phyloP scores from a whole-genome alignment of 2,888 invertebrate species.

The Abscondita cerata region DNA sequence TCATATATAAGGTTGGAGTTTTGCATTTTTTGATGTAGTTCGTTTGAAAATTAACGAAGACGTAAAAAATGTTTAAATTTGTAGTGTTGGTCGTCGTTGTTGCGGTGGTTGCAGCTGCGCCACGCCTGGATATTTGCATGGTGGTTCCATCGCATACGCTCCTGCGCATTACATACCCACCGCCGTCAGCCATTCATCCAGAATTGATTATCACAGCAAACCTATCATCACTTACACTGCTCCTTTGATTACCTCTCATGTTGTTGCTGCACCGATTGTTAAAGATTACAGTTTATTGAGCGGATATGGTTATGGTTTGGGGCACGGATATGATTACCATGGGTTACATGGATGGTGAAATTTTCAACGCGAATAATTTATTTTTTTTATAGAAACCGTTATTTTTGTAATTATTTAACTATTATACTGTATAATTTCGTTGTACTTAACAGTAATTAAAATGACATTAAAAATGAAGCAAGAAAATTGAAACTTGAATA shows the following conservation, averaged over 20 bases:
- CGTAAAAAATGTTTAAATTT: constrained; percentile 56
- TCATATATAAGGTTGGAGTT: constrained; percentile 20
- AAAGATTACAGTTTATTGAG: constrained; percentile 20
- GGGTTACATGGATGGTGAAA: constrained; percentile 10
- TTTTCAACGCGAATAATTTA: background rate
- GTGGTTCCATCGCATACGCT: constrained; percentile 37
- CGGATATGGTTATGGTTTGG: constrained; percentile 15
- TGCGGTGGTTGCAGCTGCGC: constrained; percentile 63
- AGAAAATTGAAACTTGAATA: too few relatives aligned
- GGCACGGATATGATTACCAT: constrained; percentile 13
- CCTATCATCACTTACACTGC: constrained; percentile 40
- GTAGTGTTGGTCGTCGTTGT: constrained; percentile 68
- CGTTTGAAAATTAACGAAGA: constrained; percentile 56
- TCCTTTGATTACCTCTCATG: constrained; percentile 18
- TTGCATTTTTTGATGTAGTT: constrained; percentile 13
- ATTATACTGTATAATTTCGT: too few relatives aligned
- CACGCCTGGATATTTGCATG: constrained; percentile 43
- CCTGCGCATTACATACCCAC: constrained; percentile 37
- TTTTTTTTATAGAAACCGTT: too few relatives aligned
- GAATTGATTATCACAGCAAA: constrained; percentile 55
- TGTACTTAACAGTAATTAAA: too few relatives aligned
- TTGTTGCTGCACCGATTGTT: constrained; percentile 21
- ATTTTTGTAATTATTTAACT: too few relatives aligned
- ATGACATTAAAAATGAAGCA: too few relatives aligned
- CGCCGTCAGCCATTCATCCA: constrained; percentile 55